Evolutionary conservation across 2,113 vertebrate genomes (phyloP).

Genomic region (Argyrosomus japonicus): DNA sequence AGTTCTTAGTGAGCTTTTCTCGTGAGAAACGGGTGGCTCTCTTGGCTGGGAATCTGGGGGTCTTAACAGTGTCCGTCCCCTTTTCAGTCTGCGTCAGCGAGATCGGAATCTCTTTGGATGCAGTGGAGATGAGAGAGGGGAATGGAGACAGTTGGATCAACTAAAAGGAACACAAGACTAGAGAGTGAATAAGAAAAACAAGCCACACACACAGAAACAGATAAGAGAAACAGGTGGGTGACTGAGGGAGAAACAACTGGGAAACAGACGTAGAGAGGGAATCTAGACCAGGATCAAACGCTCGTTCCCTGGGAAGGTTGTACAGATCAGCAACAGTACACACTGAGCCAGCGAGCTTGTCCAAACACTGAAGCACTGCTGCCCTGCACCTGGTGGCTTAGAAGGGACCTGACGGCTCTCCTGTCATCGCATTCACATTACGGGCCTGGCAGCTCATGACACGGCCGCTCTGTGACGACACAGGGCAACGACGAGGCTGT

Average conservation of each 20-base stretch:
- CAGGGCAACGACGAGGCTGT: conserved; percentile 35
- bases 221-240: conserved; percentile 23
- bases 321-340: conserved; percentile 33
- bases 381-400: conserved; percentile 72
- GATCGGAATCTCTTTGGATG: conserved; percentile 63
- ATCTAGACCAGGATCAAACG: conserved; percentile 36
- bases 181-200: conserved; percentile 11
- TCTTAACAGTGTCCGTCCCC: conserved; percentile 49
- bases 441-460: conserved; percentile 64
- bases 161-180: conserved; percentile 5
- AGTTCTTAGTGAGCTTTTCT: conserved; percentile 49
- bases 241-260: not conserved
- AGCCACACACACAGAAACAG: conserved; percentile 7
- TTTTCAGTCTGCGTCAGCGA: conserved; percentile 56
- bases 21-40: conserved; percentile 65
- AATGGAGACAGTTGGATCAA: conserved; percentile 41
- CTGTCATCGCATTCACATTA: conserved; percentile 81
- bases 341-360: conserved; percentile 35
- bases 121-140: conserved; percentile 47
- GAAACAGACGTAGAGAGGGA: conserved; percentile 19
- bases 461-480: conserved; percentile 54
- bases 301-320: conserved; percentile 23
- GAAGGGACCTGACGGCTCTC: conserved; percentile 42
- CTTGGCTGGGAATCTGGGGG: conserved; percentile 57
- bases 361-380: conserved; percentile 48